Evolutionary conservation across 2,113 vertebrate genomes (phyloP), one percentile per base, ranked within the genome.

Genomic region (Theropithecus gelada): DNA sequence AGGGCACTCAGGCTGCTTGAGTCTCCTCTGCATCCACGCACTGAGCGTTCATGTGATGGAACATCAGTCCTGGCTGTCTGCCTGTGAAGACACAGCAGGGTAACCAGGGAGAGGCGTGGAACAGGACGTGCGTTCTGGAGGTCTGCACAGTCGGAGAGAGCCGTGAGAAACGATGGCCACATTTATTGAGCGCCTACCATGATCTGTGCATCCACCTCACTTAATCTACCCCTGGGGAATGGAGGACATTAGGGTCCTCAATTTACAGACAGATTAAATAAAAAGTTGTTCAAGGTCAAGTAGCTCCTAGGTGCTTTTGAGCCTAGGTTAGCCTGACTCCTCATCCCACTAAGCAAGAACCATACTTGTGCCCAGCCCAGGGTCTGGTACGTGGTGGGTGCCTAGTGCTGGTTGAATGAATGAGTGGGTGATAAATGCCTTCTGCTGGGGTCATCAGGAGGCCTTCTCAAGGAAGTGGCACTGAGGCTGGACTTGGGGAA

Each of bases 51-150:
- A 18, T 2, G 1, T 23, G 14, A 11, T 0, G 1, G 59, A 25
- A 22, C 88, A 14, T 30, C 16, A 23, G 57, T 48, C 64, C 48
- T 57, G 61, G 92, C 16, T 40, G 48, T 40, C 38, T 30, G 66
- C 38, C 68, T 9, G 6, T 0, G 20, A 83, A 61, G 61, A 38
- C 70, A 30, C 14, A n/a, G 52, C 70, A 45, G 35, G 38, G 57
- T 14, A 27, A 52, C 1, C 5, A 84, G 73, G 59, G n/a, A 27
- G 68, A 2, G 88, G 38, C 22, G 2, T 1, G 48, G 80, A 55
- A 16, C 5, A 27, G 70, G 80, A 18, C 8, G 27, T 10, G 25
- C 0, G 0, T 18, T 0, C 4, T 1, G 22, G 61, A 50, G 7
- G 7, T 52, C 81, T 20, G 3, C n/a, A 10, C 25, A 2, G 4